phyloP scores from a whole-genome alignment of 1,140 invertebrate species.

The Eupeodes corollae region DNA sequence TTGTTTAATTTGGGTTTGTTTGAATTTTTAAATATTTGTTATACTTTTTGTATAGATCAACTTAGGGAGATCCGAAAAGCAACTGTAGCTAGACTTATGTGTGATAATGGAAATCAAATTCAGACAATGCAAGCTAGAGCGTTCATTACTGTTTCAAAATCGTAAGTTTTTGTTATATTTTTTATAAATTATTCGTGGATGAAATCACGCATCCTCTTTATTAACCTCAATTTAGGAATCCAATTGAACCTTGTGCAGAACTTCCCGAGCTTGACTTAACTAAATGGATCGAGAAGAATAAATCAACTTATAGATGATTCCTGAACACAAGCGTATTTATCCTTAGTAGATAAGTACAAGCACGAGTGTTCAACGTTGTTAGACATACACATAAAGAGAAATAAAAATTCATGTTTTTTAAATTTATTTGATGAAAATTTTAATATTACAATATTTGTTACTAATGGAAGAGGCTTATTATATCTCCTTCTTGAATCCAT shows the following conservation, averaged over 20 bases:
- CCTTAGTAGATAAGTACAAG: too few species aligned
- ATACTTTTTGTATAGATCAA: conserved; percentile 73
- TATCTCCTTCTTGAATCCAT: too few species aligned
- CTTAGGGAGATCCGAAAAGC: conserved; percentile 72
- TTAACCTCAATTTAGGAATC: conserved; percentile 62
- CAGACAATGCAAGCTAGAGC: conserved; percentile 57
- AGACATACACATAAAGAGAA: too few species aligned
- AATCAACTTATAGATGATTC: conserved; percentile 35
- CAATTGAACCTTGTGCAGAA: conserved; percentile 48
- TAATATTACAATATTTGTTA: too few species aligned
- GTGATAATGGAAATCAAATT: conserved; percentile 70
- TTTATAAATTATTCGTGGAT: too few species aligned
- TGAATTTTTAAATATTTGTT: conserved; percentile 1
- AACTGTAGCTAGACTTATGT: conserved; percentile 69
- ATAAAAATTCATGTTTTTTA: too few species aligned
- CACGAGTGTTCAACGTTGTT: too few species aligned
- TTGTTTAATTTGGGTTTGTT: not conserved
- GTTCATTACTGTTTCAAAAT: conserved; percentile 47
- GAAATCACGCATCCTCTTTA: too few species aligned
- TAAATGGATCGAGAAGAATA: conserved; percentile 44
- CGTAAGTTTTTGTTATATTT: conserved; percentile 47
- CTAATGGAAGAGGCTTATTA: too few species aligned
- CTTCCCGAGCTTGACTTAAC: conserved; percentile 53
- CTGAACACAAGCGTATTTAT: too few species aligned
- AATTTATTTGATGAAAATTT: too few species aligned